Percentiles rank a stretch among this genome's conserved stretches.
Evolutionary conservation across 37 sponge, comb jelly and placozoan genomes (phyloP).

Genomic region (Spongilla lacustris): DNA sequence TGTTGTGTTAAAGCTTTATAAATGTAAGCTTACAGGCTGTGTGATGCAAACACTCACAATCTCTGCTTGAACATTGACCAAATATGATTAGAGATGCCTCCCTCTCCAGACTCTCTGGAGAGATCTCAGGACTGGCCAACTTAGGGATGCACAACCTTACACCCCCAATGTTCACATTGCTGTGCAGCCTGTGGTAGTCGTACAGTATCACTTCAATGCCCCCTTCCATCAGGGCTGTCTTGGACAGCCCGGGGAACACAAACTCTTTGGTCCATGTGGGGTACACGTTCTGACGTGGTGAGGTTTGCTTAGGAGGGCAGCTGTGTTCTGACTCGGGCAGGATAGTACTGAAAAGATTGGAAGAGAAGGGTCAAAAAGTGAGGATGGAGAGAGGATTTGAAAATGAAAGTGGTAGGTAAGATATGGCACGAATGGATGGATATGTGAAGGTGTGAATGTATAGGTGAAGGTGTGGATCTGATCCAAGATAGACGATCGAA

Average conservation of each 20-base stretch:
- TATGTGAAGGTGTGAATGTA: too few species aligned
- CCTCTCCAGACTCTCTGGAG: neutral
- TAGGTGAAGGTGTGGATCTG: too few species aligned
- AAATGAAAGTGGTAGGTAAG: neutral
- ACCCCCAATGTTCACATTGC: constrained; percentile 43
- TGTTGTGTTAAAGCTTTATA: too few species aligned
- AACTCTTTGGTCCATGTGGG: constrained; percentile 67
- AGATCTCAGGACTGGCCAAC: neutral
- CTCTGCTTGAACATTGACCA: neutral
- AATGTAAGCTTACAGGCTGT: too few species aligned
- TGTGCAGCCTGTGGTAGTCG: constrained; percentile 38
- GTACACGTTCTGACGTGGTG: constrained; percentile 49
- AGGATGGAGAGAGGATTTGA: too few species aligned
- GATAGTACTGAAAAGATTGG: neutral
- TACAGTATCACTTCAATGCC: constrained; percentile 64
- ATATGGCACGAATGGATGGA: too few species aligned
- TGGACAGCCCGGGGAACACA: constrained; percentile 26
- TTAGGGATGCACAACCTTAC: neutral
- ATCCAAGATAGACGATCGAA: too few species aligned
- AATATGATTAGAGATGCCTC: neutral
- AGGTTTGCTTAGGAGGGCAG: constrained; percentile 35
- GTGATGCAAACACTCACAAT: too few species aligned
- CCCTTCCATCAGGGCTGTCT: constrained; percentile 20
- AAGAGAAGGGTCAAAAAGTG: too few species aligned
- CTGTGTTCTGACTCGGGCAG: neutral